Evolutionary conservation across 1,140 invertebrate species (phyloP).

Genomic region (Macrotrachela quadricornifera): DNA sequence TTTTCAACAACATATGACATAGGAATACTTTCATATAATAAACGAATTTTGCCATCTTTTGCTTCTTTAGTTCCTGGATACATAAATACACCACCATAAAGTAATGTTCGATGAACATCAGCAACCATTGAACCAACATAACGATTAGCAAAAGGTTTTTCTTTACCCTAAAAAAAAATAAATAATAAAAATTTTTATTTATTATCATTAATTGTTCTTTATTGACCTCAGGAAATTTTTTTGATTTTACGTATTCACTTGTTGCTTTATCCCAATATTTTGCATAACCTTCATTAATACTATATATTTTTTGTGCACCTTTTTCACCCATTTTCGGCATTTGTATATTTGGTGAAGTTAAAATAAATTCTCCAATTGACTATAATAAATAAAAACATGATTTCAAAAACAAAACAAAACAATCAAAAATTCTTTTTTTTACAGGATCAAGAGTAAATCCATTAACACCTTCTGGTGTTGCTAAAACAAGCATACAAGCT

Average conservation of each 20-base stretch:
- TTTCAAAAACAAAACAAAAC: background rate
- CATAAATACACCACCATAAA: constrained; percentile 94
- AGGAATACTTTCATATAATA: constrained; percentile 91
- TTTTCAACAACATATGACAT: constrained; percentile 77
- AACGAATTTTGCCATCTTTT: constrained; percentile 80
- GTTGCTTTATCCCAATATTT: constrained; percentile 58
- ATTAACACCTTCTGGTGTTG: constrained; percentile 64
- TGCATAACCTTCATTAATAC: constrained; percentile 65
- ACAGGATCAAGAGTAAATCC: constrained; percentile 92
- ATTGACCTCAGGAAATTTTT: constrained; percentile 54
- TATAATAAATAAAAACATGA: no score
- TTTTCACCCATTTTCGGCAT: no score
- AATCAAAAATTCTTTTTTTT: background rate
- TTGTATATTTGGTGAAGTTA: constrained; percentile 74
- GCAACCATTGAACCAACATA: constrained; percentile 99
- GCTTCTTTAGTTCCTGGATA: constrained; percentile 76
- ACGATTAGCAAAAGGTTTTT: constrained; percentile 73
- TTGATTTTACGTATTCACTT: constrained; percentile 63
- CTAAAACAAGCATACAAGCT: constrained; percentile 75
- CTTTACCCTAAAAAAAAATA: no score
- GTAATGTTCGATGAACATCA: constrained; percentile 85
- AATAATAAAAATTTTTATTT: no score
- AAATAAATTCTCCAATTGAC: constrained; percentile 88
- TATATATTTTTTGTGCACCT: constrained; percentile 72
- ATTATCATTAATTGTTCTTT: no score